Evolutionary conservation across 1,140 invertebrate species (phyloP).

Genomic region (Mamestra configurata): DNA sequence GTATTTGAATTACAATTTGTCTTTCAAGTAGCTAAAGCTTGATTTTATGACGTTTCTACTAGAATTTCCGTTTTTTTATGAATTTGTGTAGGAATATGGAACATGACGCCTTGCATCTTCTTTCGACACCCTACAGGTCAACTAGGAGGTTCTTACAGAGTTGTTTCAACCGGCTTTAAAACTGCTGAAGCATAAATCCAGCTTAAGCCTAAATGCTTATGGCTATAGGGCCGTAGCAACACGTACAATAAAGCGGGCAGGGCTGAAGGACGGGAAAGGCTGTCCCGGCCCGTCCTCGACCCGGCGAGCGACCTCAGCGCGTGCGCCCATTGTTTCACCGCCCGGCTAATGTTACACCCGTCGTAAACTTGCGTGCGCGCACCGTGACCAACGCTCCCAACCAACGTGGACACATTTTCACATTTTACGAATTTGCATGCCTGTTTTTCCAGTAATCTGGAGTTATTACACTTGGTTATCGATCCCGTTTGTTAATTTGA

Average conservation of each 20-base stretch:
- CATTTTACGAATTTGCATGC: slow-evolving; percentile 39
- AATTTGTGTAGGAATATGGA: too few species aligned
- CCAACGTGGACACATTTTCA: slow-evolving; percentile 35
- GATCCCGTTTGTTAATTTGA: slow-evolving; percentile 6
- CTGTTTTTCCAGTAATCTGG: slow-evolving; percentile 31
- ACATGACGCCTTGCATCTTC: not conserved
- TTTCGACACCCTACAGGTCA: not conserved
- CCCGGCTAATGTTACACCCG: slow-evolving; percentile 62
- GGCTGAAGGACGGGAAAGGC: slow-evolving; percentile 71
- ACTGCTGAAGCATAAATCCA: not conserved
- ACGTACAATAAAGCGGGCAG: slow-evolving; percentile 46
- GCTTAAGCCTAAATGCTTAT: slow-evolving; percentile 17
- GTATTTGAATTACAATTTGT: not conserved
- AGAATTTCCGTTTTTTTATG: too few species aligned
- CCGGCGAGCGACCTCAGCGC: slow-evolving; percentile 72
- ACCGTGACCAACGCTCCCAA: slow-evolving; percentile 47
- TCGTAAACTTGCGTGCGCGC: slow-evolving; percentile 53
- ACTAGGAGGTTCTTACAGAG: not conserved
- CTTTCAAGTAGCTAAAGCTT: not conserved
- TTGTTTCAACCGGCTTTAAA: not conserved
- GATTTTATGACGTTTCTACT: not conserved
- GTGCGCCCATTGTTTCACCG: slow-evolving; percentile 76
- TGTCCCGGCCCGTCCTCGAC: slow-evolving; percentile 74
- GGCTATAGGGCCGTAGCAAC: slow-evolving; percentile 37
- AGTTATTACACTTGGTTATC: slow-evolving; percentile 13